Conservation (phyloP, 1,140 invertebrate species). For the Drosophila nasuta region DNA sequence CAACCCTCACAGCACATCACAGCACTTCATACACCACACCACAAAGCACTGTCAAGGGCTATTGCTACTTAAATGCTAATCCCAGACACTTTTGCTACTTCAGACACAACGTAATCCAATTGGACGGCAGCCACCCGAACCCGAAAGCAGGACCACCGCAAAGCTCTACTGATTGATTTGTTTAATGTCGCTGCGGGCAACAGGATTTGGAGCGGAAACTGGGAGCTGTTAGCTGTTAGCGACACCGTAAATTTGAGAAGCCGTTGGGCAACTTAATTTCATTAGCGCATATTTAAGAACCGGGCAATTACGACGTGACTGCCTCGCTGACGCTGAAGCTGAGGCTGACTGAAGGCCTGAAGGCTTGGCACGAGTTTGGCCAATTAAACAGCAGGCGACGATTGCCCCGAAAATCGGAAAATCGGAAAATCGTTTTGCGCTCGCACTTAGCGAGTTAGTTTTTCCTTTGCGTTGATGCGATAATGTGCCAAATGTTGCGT, state of each 20-base stretch:
- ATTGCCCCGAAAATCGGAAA: background rate
- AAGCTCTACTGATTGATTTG: constrained; percentile 80
- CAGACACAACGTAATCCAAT: constrained; percentile 42
- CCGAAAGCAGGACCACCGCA: constrained; percentile 40
- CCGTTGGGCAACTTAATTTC: constrained; percentile 71
- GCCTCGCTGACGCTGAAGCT: background rate
- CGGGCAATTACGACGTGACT: constrained; percentile 53
- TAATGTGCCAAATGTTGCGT: constrained; percentile 59
- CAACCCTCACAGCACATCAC: too few species aligned
- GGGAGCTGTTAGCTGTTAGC: constrained; percentile 30
- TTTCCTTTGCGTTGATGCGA: constrained; percentile 10
- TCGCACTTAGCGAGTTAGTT: constrained; percentile 32
- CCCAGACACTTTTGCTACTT: constrained; percentile 65
- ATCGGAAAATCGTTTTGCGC: constrained; percentile 41
- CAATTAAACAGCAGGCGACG: constrained; percentile 59
- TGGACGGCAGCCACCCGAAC: constrained; percentile 13
- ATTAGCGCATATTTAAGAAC: constrained; percentile 74
- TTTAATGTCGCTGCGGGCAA: constrained; percentile 70
- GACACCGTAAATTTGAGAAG: constrained; percentile 56
- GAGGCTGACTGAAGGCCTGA: background rate
- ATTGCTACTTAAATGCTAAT: constrained; percentile 76
- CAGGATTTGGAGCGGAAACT: constrained; percentile 10
- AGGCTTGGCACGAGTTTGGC: constrained; percentile 7
- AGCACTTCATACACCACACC: background rate
- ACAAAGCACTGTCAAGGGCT: constrained; percentile 5